Conservation (phyloP, 2,797 vertebrate genomes). For the Phylloscopus collybita region DNA sequence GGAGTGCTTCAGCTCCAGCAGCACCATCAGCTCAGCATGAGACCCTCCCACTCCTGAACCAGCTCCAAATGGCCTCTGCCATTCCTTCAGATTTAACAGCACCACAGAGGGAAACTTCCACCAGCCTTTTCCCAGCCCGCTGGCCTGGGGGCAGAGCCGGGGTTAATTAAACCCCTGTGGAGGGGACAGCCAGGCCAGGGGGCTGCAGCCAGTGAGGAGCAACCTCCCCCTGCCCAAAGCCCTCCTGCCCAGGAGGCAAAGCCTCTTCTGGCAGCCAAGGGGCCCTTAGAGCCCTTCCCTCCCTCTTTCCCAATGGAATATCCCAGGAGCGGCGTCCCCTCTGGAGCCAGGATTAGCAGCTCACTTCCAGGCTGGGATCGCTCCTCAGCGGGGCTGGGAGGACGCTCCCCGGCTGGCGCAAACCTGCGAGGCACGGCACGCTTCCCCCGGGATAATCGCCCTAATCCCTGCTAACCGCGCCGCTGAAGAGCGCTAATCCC, state of each 20-base stretch:
- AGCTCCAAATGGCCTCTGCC: background rate
- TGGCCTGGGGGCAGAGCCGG: rapidly evolving
- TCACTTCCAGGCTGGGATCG: background rate
- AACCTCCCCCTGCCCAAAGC: background rate
- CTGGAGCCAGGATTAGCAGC: background rate
- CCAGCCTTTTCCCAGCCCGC: rapidly evolving
- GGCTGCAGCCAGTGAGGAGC: background rate
- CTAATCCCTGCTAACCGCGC: conserved; percentile 31
- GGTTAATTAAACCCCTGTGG: background rate
- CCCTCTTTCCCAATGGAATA: background rate
- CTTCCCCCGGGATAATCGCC: conserved; percentile 20
- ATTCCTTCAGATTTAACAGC: background rate
- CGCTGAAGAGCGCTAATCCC: conserved; percentile 51
- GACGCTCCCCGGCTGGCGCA: background rate
- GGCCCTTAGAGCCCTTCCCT: background rate
- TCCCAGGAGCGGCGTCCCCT: rapidly evolving
- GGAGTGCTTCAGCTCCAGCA: background rate
- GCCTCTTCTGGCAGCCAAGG: background rate
- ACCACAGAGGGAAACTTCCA: background rate
- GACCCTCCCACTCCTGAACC: background rate
- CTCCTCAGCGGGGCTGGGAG: background rate
- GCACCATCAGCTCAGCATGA: background rate
- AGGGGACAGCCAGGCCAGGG: background rate
- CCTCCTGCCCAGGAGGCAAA: background rate
- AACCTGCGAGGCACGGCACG: background rate